Evolutionary conservation across 1,140 invertebrate genomes (phyloP), one percentile per base, ranked within the genome.

Genomic region (Papilio aristodemus): DNA sequence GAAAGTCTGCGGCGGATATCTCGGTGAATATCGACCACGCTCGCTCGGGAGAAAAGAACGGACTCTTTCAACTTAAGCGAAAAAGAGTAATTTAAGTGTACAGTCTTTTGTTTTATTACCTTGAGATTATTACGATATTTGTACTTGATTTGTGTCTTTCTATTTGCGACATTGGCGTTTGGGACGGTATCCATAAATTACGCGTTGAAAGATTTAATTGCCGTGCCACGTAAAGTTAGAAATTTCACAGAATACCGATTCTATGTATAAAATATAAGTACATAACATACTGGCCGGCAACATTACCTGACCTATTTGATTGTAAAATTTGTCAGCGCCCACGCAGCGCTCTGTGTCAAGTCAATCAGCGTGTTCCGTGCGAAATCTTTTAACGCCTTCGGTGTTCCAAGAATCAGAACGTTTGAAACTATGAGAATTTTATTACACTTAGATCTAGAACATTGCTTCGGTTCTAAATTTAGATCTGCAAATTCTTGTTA

Each of bases 1-100:
- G 70, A 74, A 66, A 67, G 73, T 59, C 57, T 43, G 64, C 71
- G 60, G 36, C 70, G 71, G 67, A 76, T 72, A 70, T 74, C 68
- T 74, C 68, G n/a, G 58, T 32, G 19, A 22, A 70, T 70, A 71
- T 72, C 70, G 67, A 63, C 54, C 64, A 54, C 10, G 19, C 46
- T 54, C 10, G 19, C 46, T 54, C 19, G 19, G 4, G 46, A 9
- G 46, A 22, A 19, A 54, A 54, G 46, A 54, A 54, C n/a, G n/a
- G n/a, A n/a, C 22, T 9, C 46, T 8, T 22, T 54, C 17, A 54
- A 54, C 22, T 54, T 54, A 54, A 22, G 46, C 17, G 17, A 54
- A 54, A 54, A 54, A 5, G 11, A 54, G 46, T 22, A 22, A 54
- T 54, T 54, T 54, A n/a, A 54, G 17, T 22, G 9, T 19, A 19